A percentile compares a stretch with the other conserved stretches of the same genome.
phyloP scores from a whole-genome alignment of 2,888 invertebrate species.

The Drosophila mulleri region DNA sequence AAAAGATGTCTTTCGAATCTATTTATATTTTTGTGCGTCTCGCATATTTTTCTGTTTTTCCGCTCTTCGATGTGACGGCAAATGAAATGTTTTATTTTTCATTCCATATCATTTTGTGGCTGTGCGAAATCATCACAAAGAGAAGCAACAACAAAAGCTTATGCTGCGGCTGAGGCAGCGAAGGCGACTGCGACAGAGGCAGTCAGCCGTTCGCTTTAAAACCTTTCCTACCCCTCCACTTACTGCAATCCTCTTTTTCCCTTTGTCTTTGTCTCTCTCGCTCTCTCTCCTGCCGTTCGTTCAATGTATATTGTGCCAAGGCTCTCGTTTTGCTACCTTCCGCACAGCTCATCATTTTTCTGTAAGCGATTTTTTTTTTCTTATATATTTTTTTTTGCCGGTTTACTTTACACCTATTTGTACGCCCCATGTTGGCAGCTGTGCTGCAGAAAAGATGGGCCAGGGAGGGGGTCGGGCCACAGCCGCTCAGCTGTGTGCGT shows the following conservation, averaged over 20 bases:
- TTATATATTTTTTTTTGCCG: constrained; percentile 59
- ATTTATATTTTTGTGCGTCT: constrained; percentile 60
- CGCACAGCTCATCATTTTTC: constrained; percentile 56
- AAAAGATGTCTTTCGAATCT: constrained; percentile 39
- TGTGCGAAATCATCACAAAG: constrained; percentile 28
- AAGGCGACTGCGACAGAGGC: constrained; percentile 2
- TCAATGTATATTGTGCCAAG: constrained; percentile 38
- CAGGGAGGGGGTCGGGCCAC: constrained; percentile 23
- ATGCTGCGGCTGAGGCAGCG: constrained; percentile 19
- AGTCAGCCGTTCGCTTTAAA: constrained; percentile 48
- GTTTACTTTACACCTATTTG: constrained; percentile 67
- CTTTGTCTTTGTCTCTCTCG: background rate
- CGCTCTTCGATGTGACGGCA: constrained; percentile 21
- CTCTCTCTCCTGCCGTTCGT: background rate
- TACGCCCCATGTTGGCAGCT: constrained; percentile 66
- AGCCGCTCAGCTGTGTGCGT: constrained; percentile 74
- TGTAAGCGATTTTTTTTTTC: constrained; percentile 15
- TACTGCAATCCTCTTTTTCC: background rate
- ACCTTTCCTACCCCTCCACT: constrained; percentile 17
- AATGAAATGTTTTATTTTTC: constrained; percentile 19
- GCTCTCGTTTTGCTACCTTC: constrained; percentile 45
- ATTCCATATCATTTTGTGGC: constrained; percentile 7
- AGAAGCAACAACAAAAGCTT: constrained; percentile 34
- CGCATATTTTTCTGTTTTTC: constrained; percentile 28
- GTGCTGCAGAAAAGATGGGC: constrained; percentile 33